Conservation (phyloP, 2,888 invertebrate species). For the Spodoptera exigua region DNA sequence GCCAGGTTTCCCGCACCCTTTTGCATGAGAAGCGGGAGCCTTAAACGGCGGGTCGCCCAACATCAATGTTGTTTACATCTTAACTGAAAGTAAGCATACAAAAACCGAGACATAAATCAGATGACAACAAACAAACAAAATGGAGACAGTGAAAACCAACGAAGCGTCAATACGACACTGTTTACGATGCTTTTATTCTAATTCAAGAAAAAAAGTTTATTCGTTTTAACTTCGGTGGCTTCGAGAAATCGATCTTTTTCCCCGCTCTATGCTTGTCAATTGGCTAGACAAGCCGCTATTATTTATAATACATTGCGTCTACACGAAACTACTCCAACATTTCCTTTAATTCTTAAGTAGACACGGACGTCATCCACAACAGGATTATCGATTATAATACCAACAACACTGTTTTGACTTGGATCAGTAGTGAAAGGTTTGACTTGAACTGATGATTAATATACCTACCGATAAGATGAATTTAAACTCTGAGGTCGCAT, state of each 20-base stretch:
- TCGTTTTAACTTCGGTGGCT: conserved; percentile 38
- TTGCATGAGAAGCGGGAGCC: no score
- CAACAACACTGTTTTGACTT: conserved; percentile 21
- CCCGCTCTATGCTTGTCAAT: conserved; percentile 20
- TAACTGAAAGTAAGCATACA: conserved; percentile 6
- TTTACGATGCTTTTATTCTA: conserved; percentile 37
- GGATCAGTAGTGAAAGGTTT: conserved; percentile 38
- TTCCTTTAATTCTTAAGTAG: conserved; percentile 34
- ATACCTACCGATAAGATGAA: conserved; percentile 29
- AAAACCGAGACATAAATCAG: conserved; percentile 20
- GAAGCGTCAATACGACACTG: conserved; percentile 11
- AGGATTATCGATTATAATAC: conserved; percentile 6
- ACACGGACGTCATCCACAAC: conserved; percentile 3
- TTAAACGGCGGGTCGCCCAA: no score
- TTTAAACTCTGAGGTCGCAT: conserved; percentile 32
- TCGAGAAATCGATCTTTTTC: conserved; percentile 58
- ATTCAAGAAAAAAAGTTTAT: conserved; percentile 43
- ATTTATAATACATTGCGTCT: conserved; percentile 15
- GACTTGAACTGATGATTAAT: conserved; percentile 21
- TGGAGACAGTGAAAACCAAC: conserved; percentile 24
- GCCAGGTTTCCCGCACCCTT: no score
- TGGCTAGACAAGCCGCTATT: conserved; percentile 29
- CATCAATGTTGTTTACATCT: conserved; percentile 29
- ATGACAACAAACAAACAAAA: conserved; percentile 23
- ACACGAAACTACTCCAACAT: conserved; percentile 3